Evolutionary conservation across 2,797 vertebrate genomes (phyloP).

Genomic region (Micromesistius poutassou): DNA sequence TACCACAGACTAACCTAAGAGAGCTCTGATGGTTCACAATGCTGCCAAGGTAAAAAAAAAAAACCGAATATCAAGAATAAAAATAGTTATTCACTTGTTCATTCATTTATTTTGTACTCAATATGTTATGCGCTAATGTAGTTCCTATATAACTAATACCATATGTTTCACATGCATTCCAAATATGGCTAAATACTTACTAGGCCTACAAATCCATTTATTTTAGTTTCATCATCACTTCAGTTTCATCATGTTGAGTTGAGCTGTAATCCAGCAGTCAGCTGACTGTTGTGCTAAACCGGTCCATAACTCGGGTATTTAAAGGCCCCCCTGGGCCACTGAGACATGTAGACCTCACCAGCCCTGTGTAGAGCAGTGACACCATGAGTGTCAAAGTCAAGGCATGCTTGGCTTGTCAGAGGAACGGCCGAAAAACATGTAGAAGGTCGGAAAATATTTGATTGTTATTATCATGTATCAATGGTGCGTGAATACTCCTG

Average conservation of each 20-base stretch:
- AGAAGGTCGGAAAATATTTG: conserved; percentile 46
- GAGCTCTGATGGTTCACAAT: conserved; percentile 60
- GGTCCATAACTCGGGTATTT: conserved; percentile 20
- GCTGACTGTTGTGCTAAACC: conserved; percentile 46
- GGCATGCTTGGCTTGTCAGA: conserved; percentile 52
- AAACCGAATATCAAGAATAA: too few relatives aligned
- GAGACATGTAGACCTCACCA: conserved; percentile 19
- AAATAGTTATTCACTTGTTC: too few relatives aligned
- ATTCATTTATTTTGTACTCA: not conserved
- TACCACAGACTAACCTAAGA: conserved; percentile 21
- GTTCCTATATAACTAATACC: not conserved
- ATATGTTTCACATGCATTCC: not conserved
- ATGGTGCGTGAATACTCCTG: not conserved
- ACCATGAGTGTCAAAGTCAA: conserved; percentile 54
- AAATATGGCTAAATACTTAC: not conserved
- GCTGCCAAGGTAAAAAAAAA: conserved; percentile 53
- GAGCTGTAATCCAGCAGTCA: conserved; percentile 21
- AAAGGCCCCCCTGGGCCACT: conserved; percentile 28
- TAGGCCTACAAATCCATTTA: too few relatives aligned
- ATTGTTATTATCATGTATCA: not conserved
- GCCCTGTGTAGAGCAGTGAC: conserved; percentile 11
- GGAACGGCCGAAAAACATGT: conserved; percentile 59
- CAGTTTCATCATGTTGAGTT: not conserved
- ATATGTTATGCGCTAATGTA: not conserved
- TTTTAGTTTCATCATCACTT: not conserved